phyloP scores from a whole-genome alignment of 2,113 vertebrate species.

The Oenanthe melanoleuca region DNA sequence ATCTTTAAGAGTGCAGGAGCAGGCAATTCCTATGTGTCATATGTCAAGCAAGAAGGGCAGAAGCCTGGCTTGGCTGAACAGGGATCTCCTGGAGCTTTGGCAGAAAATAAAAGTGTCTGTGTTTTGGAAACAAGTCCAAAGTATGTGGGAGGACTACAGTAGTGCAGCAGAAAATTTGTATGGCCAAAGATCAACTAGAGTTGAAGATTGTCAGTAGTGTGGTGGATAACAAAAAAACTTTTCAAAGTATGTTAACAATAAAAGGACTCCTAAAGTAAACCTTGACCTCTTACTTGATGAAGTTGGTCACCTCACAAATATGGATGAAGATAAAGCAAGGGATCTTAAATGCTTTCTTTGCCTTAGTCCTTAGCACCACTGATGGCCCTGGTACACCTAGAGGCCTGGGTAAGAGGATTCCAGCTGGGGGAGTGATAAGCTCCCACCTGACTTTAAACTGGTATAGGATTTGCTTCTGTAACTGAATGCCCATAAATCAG shows the following conservation, averaged over 20 bases:
- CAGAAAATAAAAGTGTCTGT: neutral
- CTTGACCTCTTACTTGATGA: neutral
- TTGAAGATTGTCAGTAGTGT: neutral
- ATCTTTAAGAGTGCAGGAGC: neutral
- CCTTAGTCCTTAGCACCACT: neutral
- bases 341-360: neutral
- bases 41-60: neutral
- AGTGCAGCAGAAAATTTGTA: neutral
- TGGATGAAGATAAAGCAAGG: neutral
- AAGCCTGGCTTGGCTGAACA: neutral
- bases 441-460: neutral
- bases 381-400: neutral
- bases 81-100: neutral
- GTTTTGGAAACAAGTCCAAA: neutral
- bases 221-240: neutral
- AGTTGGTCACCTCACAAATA: neutral
- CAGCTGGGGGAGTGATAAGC: neutral
- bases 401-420: neutral
- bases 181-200: neutral
- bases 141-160: neutral
- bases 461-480: neutral
- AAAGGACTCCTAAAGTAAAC: neutral
- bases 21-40: neutral
- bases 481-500: neutral
- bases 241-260: neutral